A percentile compares a stretch with the other conserved stretches of the same genome.
Conservation (phyloP, 2,888 invertebrate species). For the Trisateles emortualis region DNA sequence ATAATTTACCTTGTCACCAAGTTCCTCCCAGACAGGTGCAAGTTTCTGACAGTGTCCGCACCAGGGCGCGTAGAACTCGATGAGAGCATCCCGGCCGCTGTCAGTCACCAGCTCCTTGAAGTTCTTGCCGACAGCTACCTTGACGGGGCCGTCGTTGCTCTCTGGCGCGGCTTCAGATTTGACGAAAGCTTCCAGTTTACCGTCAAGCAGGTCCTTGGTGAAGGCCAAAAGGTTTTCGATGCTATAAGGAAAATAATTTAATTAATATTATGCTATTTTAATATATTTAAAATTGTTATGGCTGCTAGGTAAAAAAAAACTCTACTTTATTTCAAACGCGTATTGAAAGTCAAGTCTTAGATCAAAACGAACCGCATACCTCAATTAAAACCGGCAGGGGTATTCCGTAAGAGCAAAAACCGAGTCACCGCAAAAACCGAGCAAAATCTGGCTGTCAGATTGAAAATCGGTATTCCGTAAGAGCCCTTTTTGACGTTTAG, state of each 20-base stretch:
- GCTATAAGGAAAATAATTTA: conserved; percentile 77
- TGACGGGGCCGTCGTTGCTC: conserved; percentile 93
- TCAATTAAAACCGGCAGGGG: too few relatives aligned
- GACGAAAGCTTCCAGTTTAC: conserved; percentile 95
- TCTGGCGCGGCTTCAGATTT: conserved; percentile 98
- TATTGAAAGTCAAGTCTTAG: too few relatives aligned
- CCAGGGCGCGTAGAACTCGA: conserved; percentile 99
- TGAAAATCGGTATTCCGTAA: too few relatives aligned
- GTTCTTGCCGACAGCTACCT: conserved; percentile 98
- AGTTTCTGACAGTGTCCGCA: conserved; percentile 99
- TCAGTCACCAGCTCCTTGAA: conserved; percentile 97
- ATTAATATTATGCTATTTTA: neutral
- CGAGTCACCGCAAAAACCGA: too few relatives aligned
- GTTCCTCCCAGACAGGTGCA: conserved; percentile 96
- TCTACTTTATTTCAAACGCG: too few relatives aligned
- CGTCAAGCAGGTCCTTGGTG: conserved; percentile 93
- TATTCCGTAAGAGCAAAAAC: too few relatives aligned
- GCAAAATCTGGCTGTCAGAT: too few relatives aligned
- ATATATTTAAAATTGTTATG: too few relatives aligned
- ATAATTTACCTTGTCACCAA: conserved; percentile 91
- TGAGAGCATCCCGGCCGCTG: conserved; percentile 95
- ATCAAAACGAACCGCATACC: too few relatives aligned
- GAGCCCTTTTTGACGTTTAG: too few relatives aligned
- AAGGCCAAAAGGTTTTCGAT: conserved; percentile 95
- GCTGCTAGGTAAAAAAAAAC: too few relatives aligned